Conservation (phyloP, 2,113 vertebrate genomes). For the Cranoglanis bouderius region DNA sequence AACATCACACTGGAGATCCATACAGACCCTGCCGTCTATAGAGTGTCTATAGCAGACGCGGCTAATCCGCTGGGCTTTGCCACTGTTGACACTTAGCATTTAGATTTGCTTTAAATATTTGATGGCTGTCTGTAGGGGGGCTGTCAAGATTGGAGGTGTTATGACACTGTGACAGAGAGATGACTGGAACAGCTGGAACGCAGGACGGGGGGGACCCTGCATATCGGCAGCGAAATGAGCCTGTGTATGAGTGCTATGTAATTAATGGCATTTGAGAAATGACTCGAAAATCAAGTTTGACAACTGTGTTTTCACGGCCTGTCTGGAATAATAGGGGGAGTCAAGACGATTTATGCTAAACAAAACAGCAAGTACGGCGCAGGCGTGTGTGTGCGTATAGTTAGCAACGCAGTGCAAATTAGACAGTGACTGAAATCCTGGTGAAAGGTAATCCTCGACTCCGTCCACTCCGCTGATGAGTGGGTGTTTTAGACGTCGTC, state of each 20-base stretch:
- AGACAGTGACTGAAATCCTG: conserved; percentile 26
- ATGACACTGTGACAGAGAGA: conserved; percentile 12
- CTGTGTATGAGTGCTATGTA: conserved; percentile 29
- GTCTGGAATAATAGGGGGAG: conserved; percentile 35
- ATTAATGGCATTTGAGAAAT: conserved; percentile 45
- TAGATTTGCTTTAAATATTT: conserved; percentile 35
- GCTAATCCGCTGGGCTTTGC: neutral
- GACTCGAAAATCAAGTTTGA: conserved; percentile 47
- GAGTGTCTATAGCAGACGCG: neutral
- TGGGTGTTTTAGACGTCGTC: neutral
- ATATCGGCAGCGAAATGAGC: conserved; percentile 9
- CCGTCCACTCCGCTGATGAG: neutral
- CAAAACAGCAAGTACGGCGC: conserved; percentile 6
- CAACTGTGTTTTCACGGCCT: conserved; percentile 43
- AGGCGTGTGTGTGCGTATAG: neutral
- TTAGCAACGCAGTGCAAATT: conserved; percentile 3
- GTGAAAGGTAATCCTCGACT: conserved; percentile 5
- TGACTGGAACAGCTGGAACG: neutral
- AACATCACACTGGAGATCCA: neutral
- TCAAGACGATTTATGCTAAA: conserved; percentile 43
- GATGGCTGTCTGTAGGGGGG: neutral
- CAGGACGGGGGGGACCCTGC: neutral
- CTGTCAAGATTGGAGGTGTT: neutral
- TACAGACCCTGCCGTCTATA: neutral
- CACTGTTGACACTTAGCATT: neutral